Evolutionary conservation across 2,113 vertebrate genomes (phyloP), one percentile per base, ranked within the genome.

Genomic region (Thalassarche chlororhynchos): DNA sequence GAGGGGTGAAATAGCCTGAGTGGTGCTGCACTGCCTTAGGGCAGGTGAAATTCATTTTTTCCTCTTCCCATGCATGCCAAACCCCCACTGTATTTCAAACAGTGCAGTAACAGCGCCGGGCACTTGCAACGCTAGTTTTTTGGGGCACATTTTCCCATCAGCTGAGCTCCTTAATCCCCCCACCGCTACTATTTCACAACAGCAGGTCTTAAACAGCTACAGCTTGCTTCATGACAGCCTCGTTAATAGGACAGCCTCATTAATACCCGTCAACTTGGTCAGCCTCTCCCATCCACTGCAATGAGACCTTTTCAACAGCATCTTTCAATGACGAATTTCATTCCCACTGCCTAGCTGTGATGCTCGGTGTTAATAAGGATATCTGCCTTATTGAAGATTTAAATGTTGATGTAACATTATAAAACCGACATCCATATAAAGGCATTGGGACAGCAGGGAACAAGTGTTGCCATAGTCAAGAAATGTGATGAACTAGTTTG

Each of bases 391-490:
- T 2, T 4, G 21, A 60, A 25, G 21, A 65, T 57, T 66, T 66
- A 25, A 75, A 36, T 15, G 29, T 19, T 75, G 61, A 17, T 28
- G 14, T 54, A 31, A 65, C 6, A 8, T 28, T 52, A 32, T 74
- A 42, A 84, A 88, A 28, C 4, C 0, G 0, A 10, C 21, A 9
- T 36, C 24, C 2, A 0, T 34, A 18, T 8, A 17, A 31, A 75
- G 58, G 40, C 1, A 0, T 51, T 44, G 54, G 38, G 46, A 49
- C 26, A 57, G 72, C 49, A 51, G 42, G 58, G 17, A 65, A 19
- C 20, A 36, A 57, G 15, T 4, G 4, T 42, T 49, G 55, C 38
- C 13, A 10, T 32, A 52, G 62, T 64, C 17, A 36, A 71, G 42
- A 75, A 71, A 18, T 9, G 5, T 14, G 65, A 84, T 9, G 17